These are phyloP conservation scores for Neopipo cinnamomea DNA, from an alignment of 2,113 vertebrate genomes.

Conservation along the genomic window DNA sequence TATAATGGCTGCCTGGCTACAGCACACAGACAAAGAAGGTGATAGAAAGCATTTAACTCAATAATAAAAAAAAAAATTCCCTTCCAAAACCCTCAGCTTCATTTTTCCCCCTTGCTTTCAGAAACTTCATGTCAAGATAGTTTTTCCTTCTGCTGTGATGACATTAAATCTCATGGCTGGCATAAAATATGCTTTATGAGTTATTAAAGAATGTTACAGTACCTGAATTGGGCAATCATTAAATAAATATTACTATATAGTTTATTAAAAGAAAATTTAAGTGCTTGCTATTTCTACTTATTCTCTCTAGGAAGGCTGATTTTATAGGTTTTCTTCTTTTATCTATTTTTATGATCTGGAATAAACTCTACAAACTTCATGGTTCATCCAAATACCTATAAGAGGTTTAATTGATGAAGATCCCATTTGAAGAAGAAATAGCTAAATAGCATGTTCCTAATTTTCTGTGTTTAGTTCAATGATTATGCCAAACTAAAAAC, in stretches of 20 bases:
- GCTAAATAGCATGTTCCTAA: neutral
- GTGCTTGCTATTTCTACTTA: neutral
- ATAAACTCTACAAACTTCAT: neutral
- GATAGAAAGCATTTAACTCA: slow-evolving; percentile 30
- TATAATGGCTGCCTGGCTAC: slow-evolving; percentile 41
- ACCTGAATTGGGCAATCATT: slow-evolving; percentile 49
- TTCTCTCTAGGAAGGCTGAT: neutral
- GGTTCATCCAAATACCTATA: neutral
- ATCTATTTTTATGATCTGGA: neutral
- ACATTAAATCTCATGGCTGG: slow-evolving; percentile 48
- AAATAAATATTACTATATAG: slow-evolving; percentile 61
- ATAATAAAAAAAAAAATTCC: neutral
- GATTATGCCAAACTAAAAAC: neutral
- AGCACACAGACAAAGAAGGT: neutral
- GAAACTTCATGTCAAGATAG: slow-evolving; percentile 9
- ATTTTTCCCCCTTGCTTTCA: slow-evolving; percentile 18
- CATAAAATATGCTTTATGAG: slow-evolving; percentile 47
- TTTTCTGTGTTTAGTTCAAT: neutral
- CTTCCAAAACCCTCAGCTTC: neutral
- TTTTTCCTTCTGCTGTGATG: slow-evolving; percentile 33
- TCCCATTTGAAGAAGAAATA: neutral
- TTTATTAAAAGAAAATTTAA: slow-evolving; percentile 43
- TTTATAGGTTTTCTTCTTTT: neutral
- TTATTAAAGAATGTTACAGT: slow-evolving; percentile 55
- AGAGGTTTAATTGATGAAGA: neutral